Evolutionary conservation across 1,140 invertebrate genomes (phyloP).

Genomic region (Polypedilum vanderplanki): DNA sequence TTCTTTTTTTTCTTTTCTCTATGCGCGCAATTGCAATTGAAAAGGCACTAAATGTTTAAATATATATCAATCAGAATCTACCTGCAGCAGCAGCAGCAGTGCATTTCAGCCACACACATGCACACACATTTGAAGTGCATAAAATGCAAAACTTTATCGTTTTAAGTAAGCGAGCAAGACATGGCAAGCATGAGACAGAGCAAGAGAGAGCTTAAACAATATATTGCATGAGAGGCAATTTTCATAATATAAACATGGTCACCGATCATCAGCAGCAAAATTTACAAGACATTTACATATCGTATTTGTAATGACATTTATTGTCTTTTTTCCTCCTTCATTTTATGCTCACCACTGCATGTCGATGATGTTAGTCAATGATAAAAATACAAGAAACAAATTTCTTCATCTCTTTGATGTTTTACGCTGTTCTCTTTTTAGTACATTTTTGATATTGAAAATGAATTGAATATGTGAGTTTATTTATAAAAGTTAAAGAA

Average conservation of each 20-base stretch:
- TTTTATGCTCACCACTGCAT: not conserved
- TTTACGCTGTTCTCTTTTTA: not conserved
- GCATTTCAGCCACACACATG: not conserved
- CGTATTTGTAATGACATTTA: slow-evolving; percentile 25
- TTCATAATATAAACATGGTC: slow-evolving; percentile 3
- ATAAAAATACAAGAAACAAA: not conserved
- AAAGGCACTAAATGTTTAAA: slow-evolving; percentile 6
- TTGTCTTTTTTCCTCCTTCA: not conserved
- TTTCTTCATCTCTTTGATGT: not conserved
- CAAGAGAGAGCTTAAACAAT: not conserved
- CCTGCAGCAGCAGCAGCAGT: not conserved
- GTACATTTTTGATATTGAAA: not conserved
- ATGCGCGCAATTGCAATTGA: not conserved
- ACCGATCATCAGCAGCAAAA: slow-evolving; percentile 22
- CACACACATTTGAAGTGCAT: not conserved
- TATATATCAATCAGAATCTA: slow-evolving; percentile 7
- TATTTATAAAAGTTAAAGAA: not conserved
- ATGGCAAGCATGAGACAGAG: not conserved
- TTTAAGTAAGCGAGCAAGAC: not conserved
- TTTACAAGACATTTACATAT: slow-evolving; percentile 28
- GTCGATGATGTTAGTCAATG: not conserved
- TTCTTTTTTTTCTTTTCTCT: too few species aligned
- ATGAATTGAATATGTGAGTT: not conserved
- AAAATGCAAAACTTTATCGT: not conserved
- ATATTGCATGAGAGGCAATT: not conserved